Percentiles rank a stretch among this genome's conserved stretches.
These are phyloP conservation scores for Branchinecta lynchi DNA, from an alignment of 1,140 invertebrate genomes.

Conservation along the genomic window DNA sequence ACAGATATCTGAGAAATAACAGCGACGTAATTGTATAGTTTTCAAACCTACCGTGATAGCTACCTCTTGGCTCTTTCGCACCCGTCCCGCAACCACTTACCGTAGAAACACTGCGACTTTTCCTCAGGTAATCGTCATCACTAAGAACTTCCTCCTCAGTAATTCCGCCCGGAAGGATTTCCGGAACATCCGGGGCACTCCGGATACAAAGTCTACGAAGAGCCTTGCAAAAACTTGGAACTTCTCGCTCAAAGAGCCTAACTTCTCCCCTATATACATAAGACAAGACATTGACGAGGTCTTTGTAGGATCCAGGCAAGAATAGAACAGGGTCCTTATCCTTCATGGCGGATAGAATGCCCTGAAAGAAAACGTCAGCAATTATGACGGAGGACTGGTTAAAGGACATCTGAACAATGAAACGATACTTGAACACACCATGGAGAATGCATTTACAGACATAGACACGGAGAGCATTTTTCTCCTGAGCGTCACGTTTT, in stretches of 20 bases:
- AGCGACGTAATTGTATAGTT: too few relatives aligned
- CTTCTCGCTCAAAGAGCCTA: background rate
- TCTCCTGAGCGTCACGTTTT: too few relatives aligned
- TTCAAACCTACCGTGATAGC: too few relatives aligned
- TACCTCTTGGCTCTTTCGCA: too few relatives aligned
- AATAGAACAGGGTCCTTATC: background rate
- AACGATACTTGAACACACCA: too few relatives aligned
- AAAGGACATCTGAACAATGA: too few relatives aligned
- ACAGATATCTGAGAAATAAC: too few relatives aligned
- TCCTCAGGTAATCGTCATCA: background rate
- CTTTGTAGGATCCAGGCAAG: background rate
- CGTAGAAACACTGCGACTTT: slow-evolving; percentile 2
- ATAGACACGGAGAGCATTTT: too few relatives aligned
- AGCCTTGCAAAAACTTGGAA: background rate
- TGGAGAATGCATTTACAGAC: too few relatives aligned
- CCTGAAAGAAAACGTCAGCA: background rate
- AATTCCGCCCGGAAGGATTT: background rate
- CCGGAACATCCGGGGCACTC: background rate
- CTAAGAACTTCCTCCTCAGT: background rate
- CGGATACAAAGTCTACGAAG: background rate
- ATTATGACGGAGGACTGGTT: too few relatives aligned
- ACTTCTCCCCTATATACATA: slow-evolving; percentile 7
- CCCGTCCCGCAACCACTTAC: background rate
- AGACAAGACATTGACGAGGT: background rate
- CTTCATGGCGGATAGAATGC: background rate